These are phyloP conservation scores for Colletes gigas DNA, from an alignment of 1,140 invertebrate species.

Conservation along the genomic window DNA sequence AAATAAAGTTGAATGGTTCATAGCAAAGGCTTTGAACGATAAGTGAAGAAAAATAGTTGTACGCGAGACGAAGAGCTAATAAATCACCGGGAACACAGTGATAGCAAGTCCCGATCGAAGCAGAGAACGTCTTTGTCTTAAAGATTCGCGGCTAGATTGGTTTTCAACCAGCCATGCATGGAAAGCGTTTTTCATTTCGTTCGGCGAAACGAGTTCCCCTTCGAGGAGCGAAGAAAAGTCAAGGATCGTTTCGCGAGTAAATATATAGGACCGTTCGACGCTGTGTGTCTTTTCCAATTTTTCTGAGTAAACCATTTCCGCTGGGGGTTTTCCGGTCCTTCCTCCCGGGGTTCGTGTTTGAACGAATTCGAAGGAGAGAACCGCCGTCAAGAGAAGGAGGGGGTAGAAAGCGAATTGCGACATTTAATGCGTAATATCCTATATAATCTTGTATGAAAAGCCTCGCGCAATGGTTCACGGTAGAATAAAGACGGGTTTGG, in stretches of 20 bases:
- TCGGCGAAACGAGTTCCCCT: neutral
- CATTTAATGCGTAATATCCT: constrained; percentile 76
- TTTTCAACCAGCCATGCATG: constrained; percentile 18
- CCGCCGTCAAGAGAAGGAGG: neutral
- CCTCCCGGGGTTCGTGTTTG: constrained; percentile 40
- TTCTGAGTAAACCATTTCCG: constrained; percentile 54
- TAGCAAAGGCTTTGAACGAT: too few species aligned
- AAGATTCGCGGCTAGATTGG: neutral
- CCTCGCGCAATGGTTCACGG: constrained; percentile 58
- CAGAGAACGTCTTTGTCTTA: neutral
- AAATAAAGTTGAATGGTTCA: too few species aligned
- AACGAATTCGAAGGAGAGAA: neutral
- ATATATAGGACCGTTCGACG: constrained; percentile 46
- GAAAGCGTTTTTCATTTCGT: constrained; percentile 25
- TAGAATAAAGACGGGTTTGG: constrained; percentile 60
- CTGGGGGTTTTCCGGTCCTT: constrained; percentile 33
- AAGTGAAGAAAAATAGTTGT: too few species aligned
- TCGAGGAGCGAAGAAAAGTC: constrained; percentile 23
- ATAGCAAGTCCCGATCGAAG: too few species aligned
- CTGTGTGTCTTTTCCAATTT: constrained; percentile 51
- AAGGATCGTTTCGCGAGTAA: constrained; percentile 42
- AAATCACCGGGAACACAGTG: too few species aligned
- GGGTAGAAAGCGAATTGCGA: constrained; percentile 56
- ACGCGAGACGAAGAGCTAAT: too few species aligned
- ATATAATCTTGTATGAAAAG: constrained; percentile 77